Conservation (phyloP, 2,888 invertebrate species). For the Hydrotaea diabolus region DNA sequence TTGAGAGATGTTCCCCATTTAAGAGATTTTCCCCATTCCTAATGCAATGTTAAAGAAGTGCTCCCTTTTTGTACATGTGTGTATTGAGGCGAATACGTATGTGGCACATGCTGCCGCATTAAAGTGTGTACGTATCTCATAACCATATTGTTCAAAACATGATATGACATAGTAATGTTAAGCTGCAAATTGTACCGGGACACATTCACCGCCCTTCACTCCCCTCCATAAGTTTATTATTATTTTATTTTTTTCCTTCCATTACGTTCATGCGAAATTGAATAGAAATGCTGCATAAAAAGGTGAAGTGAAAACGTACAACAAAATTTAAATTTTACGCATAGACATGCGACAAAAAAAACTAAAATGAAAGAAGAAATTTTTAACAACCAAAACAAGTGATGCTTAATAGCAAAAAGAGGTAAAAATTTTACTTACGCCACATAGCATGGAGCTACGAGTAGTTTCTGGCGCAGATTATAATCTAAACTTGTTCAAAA, state of each 20-base stretch:
- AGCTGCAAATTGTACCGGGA: constrained; percentile 57
- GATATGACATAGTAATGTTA: constrained; percentile 65
- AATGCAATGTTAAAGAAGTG: no score
- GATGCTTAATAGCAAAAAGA: not conserved
- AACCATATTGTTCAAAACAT: constrained; percentile 62
- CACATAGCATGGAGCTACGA: no score
- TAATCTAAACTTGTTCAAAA: not conserved
- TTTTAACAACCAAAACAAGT: not conserved
- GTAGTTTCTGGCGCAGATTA: not conserved
- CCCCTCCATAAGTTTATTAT: not conserved
- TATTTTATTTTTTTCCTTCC: not conserved
- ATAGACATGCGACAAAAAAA: not conserved
- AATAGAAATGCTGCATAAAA: not conserved
- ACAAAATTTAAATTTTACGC: constrained; percentile 38
- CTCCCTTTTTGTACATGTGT: no score
- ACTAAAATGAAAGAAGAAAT: not conserved
- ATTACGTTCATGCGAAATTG: not conserved
- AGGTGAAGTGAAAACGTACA: not conserved
- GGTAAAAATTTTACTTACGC: not conserved
- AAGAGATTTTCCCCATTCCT: no score
- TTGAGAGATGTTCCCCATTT: no score
- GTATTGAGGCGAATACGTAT: no score
- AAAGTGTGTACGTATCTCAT: constrained; percentile 58
- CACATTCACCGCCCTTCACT: not conserved
- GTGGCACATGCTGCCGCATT: no score